Percentiles rank a stretch among this genome's conserved stretches.
phyloP scores from a whole-genome alignment of 2,113 vertebrate genomes.

The Girardinichthys multiradiatus region DNA sequence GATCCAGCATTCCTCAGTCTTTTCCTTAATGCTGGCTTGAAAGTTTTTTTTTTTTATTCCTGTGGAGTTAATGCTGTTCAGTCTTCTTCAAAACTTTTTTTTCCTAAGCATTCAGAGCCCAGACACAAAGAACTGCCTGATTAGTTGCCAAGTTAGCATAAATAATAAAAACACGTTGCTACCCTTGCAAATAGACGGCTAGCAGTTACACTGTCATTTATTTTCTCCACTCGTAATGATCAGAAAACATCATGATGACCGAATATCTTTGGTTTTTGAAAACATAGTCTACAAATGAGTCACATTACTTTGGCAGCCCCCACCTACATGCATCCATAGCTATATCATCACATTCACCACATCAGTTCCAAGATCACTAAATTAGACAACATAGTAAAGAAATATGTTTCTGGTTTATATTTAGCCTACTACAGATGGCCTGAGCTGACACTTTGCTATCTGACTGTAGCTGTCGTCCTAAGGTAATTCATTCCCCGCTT shows the following conservation, averaged over 20 bases:
- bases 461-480: not conserved
- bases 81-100: not conserved
- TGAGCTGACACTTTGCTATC: conserved; percentile 1
- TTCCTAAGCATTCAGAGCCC: not conserved
- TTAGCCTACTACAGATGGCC: not conserved
- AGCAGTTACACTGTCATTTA: not conserved
- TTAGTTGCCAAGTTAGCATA: not conserved
- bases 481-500: conserved; percentile 26
- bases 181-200: not conserved
- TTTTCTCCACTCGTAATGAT: too few relatives aligned
- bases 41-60: too few relatives aligned
- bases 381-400: too few relatives aligned
- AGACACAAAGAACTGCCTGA: not conserved
- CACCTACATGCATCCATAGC: too few relatives aligned
- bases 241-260: too few relatives aligned
- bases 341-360: not conserved
- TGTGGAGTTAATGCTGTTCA: not conserved
- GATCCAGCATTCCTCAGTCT: not conserved
- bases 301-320: too few relatives aligned
- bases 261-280: too few relatives aligned
- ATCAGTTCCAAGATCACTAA: not conserved
- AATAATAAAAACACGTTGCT: not conserved
- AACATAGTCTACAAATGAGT: too few relatives aligned
- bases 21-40: not conserved
- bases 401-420: not conserved